These are phyloP conservation scores for Littorina saxatilis DNA, from an alignment of 1,140 invertebrate species.

Conservation along the genomic window DNA sequence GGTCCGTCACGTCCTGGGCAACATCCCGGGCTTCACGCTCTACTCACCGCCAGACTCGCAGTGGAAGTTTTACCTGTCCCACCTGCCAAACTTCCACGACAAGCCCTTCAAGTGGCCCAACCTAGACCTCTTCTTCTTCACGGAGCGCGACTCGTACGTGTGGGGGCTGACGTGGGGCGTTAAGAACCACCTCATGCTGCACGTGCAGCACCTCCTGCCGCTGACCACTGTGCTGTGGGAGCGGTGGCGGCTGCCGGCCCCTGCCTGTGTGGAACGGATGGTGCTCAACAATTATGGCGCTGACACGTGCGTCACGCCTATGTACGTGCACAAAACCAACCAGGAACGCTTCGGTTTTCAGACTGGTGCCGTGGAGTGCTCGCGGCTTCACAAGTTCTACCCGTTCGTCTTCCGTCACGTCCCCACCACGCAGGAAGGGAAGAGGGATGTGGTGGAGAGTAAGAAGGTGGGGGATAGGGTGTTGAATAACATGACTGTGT, in stretches of 20 bases:
- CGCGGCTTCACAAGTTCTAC: conserved; percentile 39
- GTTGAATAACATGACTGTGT: conserved; percentile 18
- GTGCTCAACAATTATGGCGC: conserved; percentile 51
- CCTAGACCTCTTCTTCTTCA: conserved; percentile 70
- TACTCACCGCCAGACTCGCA: conserved; percentile 40
- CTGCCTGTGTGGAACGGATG: conserved; percentile 43
- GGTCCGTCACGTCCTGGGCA: conserved; percentile 40
- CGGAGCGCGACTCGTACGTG: conserved; percentile 64
- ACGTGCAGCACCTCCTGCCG: conserved; percentile 62
- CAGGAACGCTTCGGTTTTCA: not conserved
- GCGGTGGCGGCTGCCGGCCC: conserved; percentile 51
- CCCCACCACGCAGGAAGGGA: not conserved
- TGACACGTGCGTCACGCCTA: conserved; percentile 43
- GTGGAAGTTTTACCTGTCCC: conserved; percentile 63
- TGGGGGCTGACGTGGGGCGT: conserved; percentile 59
- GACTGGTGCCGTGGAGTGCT: conserved; percentile 37
- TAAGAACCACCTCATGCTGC: conserved; percentile 46
- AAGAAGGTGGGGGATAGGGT: conserved; percentile 3
- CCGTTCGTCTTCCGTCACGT: conserved; percentile 55
- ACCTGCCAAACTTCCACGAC: conserved; percentile 36
- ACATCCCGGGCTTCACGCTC: conserved; percentile 43
- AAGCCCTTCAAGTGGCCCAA: conserved; percentile 63
- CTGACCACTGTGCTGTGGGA: conserved; percentile 56
- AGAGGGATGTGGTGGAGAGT: conserved; percentile 13
- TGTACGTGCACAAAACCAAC: conserved; percentile 55